phyloP scores from a whole-genome alignment of 2,113 vertebrate genomes.

The Pontoporia blainvillei region DNA sequence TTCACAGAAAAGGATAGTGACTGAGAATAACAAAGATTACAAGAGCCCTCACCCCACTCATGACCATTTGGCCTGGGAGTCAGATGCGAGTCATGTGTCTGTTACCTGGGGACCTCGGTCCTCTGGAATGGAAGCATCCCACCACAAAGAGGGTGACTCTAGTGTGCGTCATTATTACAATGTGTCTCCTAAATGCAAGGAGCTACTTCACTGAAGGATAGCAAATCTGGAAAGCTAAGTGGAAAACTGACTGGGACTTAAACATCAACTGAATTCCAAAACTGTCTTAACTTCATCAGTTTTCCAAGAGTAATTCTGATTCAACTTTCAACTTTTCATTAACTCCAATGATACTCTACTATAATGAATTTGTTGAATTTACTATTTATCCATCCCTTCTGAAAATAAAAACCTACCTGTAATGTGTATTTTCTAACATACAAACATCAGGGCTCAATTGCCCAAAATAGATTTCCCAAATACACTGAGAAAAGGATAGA shows the following conservation, averaged over 20 bases:
- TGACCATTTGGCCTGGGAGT: not conserved
- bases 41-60: not conserved
- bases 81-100: not conserved
- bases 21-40: not conserved
- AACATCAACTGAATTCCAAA: not conserved
- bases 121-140: not conserved
- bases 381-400: not conserved
- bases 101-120: not conserved
- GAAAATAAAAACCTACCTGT: not conserved
- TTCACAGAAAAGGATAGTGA: not conserved
- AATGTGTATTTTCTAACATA: not conserved
- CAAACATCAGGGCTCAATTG: not conserved
- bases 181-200: not conserved
- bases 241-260: not conserved
- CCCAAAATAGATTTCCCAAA: conserved; percentile 33
- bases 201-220: not conserved
- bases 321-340: conserved; percentile 17
- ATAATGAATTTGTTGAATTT: not conserved
- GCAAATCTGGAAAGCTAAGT: not conserved
- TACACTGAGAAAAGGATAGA: not conserved
- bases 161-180: not conserved
- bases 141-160: not conserved
- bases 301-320: not conserved
- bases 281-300: not conserved
- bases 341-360: not conserved